Conservation (phyloP, 2,888 invertebrate genomes). For the Syrphus vitripennis region DNA sequence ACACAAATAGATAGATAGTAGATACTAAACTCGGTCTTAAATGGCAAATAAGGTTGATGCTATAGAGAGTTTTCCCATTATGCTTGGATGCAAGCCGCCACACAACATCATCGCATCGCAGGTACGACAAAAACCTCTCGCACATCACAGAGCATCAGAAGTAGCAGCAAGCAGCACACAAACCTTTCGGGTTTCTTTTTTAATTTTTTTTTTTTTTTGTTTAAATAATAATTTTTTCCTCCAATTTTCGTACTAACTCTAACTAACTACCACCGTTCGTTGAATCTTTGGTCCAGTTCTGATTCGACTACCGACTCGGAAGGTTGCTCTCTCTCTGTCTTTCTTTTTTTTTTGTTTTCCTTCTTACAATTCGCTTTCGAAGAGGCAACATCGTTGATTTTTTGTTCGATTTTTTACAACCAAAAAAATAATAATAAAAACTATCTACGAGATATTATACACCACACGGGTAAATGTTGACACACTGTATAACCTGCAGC, state of each 20-base stretch:
- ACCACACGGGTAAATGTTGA: conserved; percentile 51
- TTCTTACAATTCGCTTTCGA: neutral
- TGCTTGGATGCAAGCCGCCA: conserved; percentile 27
- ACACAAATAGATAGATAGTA: conserved; percentile 18
- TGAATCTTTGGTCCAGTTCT: conserved; percentile 70
- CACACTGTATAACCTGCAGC: conserved; percentile 67
- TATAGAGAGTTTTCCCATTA: conserved; percentile 29
- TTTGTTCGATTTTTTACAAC: neutral
- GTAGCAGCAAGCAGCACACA: conserved; percentile 25
- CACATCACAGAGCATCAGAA: conserved; percentile 35
- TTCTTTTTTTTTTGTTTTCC: neutral
- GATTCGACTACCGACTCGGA: conserved; percentile 71
- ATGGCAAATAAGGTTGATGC: conserved; percentile 7
- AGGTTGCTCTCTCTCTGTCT: conserved; percentile 64
- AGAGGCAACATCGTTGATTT: conserved; percentile 13
- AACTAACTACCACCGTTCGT: conserved; percentile 62
- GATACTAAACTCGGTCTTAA: neutral
- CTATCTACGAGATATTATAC: conserved; percentile 23
- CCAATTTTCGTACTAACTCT: conserved; percentile 16
- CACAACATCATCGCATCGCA: conserved; percentile 6
- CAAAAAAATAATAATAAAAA: conserved; percentile 7
- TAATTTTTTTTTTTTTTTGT: conserved; percentile 10
- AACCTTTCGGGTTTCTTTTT: conserved; percentile 30
- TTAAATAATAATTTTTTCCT: neutral
- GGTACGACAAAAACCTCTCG: conserved; percentile 10